Percentiles rank a stretch among this genome's conserved stretches.
These are phyloP conservation scores for Cantharis rufa DNA, from an alignment of 2,888 invertebrate genomes.

Conservation along the genomic window DNA sequence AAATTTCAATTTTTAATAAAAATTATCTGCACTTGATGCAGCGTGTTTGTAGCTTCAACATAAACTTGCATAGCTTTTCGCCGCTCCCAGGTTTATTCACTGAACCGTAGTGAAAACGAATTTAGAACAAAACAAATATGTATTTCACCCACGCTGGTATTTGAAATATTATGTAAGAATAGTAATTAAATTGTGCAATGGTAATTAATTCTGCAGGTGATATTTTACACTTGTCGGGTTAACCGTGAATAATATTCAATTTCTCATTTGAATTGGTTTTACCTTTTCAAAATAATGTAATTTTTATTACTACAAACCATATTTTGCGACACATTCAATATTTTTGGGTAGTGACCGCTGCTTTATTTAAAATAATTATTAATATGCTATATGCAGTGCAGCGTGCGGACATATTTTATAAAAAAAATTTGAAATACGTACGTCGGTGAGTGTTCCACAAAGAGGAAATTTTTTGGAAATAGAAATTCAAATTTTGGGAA, in stretches of 20 bases:
- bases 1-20: conserved; percentile 7
- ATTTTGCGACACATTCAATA: not conserved
- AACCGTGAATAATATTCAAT: not conserved
- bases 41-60: conserved; percentile 4
- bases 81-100: conserved; percentile 14
- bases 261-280: not conserved
- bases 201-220: conserved; percentile 9
- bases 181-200: conserved; percentile 11
- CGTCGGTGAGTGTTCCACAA: too few relatives aligned
- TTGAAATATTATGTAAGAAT: conserved; percentile 6
- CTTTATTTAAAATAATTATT: too few relatives aligned
- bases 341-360: too few relatives aligned
- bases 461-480: too few relatives aligned
- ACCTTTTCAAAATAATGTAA: not conserved
- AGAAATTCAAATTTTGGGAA: too few relatives aligned
- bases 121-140: conserved; percentile 12
- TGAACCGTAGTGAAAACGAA: conserved; percentile 10
- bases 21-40: conserved; percentile 4
- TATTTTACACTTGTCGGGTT: conserved; percentile 8
- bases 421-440: too few relatives aligned
- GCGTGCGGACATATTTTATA: too few relatives aligned
- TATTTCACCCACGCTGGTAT: conserved; percentile 8
- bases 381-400: too few relatives aligned
- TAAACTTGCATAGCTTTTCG: conserved; percentile 9
- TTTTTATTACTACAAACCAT: not conserved